phyloP scores from a whole-genome alignment of 2,797 vertebrate species.

The Anas georgica region DNA sequence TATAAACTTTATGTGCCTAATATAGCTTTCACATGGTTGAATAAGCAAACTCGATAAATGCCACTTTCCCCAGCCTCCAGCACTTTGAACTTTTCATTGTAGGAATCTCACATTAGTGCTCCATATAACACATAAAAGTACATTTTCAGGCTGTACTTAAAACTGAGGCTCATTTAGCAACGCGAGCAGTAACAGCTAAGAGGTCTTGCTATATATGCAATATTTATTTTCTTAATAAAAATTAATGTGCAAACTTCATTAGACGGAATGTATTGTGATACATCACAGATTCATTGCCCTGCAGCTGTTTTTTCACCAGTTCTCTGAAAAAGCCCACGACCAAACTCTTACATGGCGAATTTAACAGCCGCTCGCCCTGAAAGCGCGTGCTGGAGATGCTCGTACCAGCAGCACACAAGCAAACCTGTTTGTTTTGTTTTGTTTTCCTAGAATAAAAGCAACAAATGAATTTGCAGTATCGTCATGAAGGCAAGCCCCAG shows the following conservation, averaged over 20 bases:
- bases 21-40: slow-evolving; percentile 1
- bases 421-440: background rate
- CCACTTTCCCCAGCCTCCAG: slow-evolving; percentile 9
- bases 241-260: background rate
- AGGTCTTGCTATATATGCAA: background rate
- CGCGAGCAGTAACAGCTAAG: background rate
- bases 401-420: rapidly evolving
- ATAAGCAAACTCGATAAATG: slow-evolving; percentile 38
- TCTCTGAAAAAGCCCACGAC: background rate
- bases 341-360: background rate
- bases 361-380: background rate
- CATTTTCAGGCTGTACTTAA: background rate
- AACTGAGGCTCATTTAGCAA: background rate
- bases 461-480: background rate
- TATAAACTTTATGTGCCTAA: slow-evolving; percentile 6
- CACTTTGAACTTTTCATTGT: background rate
- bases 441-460: background rate
- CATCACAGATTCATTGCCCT: background rate
- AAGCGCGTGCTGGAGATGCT: background rate
- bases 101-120: background rate
- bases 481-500: background rate
- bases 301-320: background rate
- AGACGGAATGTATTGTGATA: background rate
- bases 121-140: background rate
- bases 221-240: background rate